phyloP scores from a whole-genome alignment of 2,797 vertebrate species.

The Oophaga sylvatica region DNA sequence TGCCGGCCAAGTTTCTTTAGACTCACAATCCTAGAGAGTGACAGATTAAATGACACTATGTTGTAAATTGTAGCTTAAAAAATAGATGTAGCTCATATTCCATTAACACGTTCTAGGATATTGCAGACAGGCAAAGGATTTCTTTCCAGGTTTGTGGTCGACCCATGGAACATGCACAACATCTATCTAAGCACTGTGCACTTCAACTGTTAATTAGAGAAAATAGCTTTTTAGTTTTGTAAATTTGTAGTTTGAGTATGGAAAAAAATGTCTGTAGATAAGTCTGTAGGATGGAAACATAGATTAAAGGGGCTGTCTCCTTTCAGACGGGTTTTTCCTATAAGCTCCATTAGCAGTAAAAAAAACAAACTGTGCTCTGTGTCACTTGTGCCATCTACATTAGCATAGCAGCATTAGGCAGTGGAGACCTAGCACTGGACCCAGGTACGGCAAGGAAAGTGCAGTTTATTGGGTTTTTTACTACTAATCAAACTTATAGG shows the following conservation, averaged over 20 bases:
- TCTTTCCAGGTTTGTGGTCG: slow-evolving; percentile 39
- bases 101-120: slow-evolving; percentile 27
- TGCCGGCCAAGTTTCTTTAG: slow-evolving; percentile 33
- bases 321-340: too few relatives aligned
- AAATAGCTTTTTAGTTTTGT: background rate
- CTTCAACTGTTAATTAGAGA: background rate
- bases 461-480: too few relatives aligned
- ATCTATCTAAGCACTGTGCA: slow-evolving; percentile 1
- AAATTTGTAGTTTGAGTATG: background rate
- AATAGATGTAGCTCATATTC: slow-evolving; percentile 34
- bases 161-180: slow-evolving; percentile 32
- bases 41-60: slow-evolving; percentile 27
- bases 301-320: too few relatives aligned
- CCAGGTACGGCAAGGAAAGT: too few relatives aligned
- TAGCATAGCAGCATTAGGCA: too few relatives aligned
- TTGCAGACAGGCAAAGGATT: slow-evolving; percentile 16
- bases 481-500: too few relatives aligned
- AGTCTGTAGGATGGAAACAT: background rate
- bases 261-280: background rate
- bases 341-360: too few relatives aligned
- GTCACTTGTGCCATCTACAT: too few relatives aligned
- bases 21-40: slow-evolving; percentile 17
- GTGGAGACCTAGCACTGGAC: too few relatives aligned
- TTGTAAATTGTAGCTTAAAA: slow-evolving; percentile 40
- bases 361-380: too few relatives aligned